These are phyloP conservation scores for Ophioderma brevispina DNA, from an alignment of 35 echinoderm and acorn worm genomes.

Conservation along the genomic window DNA sequence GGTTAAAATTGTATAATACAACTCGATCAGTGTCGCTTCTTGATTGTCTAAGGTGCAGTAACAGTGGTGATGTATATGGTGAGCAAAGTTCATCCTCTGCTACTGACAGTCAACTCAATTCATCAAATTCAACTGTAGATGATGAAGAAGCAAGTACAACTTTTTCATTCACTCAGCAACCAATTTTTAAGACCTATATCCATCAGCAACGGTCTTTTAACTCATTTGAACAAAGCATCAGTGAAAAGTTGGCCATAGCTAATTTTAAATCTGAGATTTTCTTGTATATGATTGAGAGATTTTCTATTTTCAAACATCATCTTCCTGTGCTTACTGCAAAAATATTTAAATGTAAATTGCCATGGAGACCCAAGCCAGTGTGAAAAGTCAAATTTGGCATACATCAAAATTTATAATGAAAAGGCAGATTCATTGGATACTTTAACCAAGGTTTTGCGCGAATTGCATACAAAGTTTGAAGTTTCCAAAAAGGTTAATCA, in stretches of 20 bases:
- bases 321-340: background rate
- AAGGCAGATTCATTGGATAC: constrained; percentile 29
- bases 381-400: background rate
- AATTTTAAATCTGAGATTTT: constrained; percentile 1
- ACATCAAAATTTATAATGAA: background rate
- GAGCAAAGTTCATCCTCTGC: background rate
- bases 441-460: background rate
- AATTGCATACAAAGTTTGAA: constrained; percentile 1
- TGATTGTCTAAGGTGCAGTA: background rate
- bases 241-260: background rate
- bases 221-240: constrained; percentile 2
- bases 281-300: constrained; percentile 32
- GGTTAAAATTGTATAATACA: background rate
- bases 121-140: background rate
- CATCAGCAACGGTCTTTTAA: background rate
- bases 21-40: background rate
- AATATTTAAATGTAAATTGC: background rate
- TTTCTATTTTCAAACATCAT: background rate
- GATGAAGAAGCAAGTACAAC: too few relatives aligned
- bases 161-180: background rate
- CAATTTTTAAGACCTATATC: constrained; percentile 33
- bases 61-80: background rate
- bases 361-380: background rate
- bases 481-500: constrained; percentile 39
- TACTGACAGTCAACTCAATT: background rate